Evolutionary conservation across 2,888 invertebrate species (phyloP).

Genomic region (Ormyrus thymus): DNA sequence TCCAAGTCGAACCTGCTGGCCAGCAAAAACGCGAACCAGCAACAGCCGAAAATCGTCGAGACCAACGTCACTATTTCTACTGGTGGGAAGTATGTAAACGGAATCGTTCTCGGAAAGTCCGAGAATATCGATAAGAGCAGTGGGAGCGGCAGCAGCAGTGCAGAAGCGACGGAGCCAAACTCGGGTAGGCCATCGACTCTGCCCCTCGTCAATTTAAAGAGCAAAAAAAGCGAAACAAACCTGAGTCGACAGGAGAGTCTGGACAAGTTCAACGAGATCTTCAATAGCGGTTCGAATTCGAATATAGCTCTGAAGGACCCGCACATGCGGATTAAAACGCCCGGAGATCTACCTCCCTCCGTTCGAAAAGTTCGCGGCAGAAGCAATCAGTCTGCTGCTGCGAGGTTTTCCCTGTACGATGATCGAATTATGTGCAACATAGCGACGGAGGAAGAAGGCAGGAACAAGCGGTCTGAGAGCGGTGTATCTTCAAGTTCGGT

Average conservation of each 20-base stretch:
- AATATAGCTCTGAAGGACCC: conserved; percentile 82
- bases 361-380: conserved; percentile 82
- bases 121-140: not conserved
- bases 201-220: conserved; percentile 65
- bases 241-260: conserved; percentile 81
- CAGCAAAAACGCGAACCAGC: conserved; percentile 58
- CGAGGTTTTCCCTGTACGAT: conserved; percentile 88
- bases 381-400: conserved; percentile 79
- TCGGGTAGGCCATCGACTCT: conserved; percentile 61
- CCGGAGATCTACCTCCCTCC: conserved; percentile 88
- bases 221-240: conserved; percentile 69
- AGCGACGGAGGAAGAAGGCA: conserved; percentile 73
- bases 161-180: conserved; percentile 3
- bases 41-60: conserved; percentile 66
- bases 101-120: conserved; percentile 53
- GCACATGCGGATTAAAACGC: conserved; percentile 86
- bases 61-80: conserved; percentile 75
- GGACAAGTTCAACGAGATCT: conserved; percentile 86
- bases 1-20: conserved; percentile 69
- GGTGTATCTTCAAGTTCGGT: conserved; percentile 65
- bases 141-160: conserved; percentile 1
- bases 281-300: conserved; percentile 82
- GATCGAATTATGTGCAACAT: conserved; percentile 88
- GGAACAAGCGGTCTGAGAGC: conserved; percentile 61
- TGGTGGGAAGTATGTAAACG: conserved; percentile 69